These are phyloP conservation scores for Anthoptus insignis DNA, from an alignment of 2,888 invertebrate species.

Conservation along the genomic window DNA sequence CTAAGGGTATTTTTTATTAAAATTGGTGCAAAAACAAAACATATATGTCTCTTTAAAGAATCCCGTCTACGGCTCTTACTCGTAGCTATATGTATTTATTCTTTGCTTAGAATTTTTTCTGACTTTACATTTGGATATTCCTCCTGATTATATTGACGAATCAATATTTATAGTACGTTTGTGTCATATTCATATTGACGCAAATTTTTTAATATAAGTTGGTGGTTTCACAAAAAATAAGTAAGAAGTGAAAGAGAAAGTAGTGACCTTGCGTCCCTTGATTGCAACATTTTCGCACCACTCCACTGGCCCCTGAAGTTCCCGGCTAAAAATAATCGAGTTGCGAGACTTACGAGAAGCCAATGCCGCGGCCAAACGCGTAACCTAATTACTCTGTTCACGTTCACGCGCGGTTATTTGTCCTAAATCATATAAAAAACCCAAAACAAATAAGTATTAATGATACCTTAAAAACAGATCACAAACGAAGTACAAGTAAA, in stretches of 20 bases:
- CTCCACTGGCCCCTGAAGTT: conserved; percentile 52
- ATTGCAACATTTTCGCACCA: conserved; percentile 54
- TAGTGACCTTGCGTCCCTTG: conserved; percentile 51
- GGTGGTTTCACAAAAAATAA: neutral
- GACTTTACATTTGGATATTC: too few relatives aligned
- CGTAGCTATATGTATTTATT: too few relatives aligned
- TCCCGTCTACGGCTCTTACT: too few relatives aligned
- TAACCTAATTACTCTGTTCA: conserved; percentile 59
- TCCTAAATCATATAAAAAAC: conserved; percentile 24
- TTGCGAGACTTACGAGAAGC: conserved; percentile 58
- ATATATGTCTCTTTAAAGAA: too few relatives aligned
- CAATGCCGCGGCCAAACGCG: conserved; percentile 63
- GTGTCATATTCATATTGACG: too few relatives aligned
- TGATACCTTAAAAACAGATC: conserved; percentile 6
- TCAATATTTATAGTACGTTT: too few relatives aligned
- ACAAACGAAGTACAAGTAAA: conserved; percentile 9
- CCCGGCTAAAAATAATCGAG: conserved; percentile 56
- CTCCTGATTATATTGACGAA: too few relatives aligned
- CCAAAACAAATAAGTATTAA: conserved; percentile 19
- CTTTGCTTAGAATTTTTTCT: too few relatives aligned
- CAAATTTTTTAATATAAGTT: too few relatives aligned
- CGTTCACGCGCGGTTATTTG: conserved; percentile 39
- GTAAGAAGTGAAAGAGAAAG: conserved; percentile 9
- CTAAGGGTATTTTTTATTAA: too few relatives aligned
- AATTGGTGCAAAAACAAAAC: too few relatives aligned